Evolutionary conservation across 2,113 vertebrate species (phyloP).

Genomic region (Elephantulus edwardii): DNA sequence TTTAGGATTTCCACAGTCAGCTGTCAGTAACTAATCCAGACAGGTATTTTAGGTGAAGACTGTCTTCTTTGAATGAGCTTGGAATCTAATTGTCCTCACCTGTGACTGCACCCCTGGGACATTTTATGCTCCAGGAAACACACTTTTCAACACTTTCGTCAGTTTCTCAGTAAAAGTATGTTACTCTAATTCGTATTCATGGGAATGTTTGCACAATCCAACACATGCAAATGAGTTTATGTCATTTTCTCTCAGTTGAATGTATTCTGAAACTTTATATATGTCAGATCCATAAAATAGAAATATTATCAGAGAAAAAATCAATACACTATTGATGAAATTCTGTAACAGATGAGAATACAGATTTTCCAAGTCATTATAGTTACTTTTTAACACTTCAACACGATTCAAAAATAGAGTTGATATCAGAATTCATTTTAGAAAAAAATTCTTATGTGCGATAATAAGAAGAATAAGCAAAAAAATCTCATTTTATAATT

Average conservation of each 20-base stretch:
- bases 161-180: constrained; percentile 53
- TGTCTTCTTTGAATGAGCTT: constrained; percentile 58
- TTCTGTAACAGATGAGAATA: constrained; percentile 68
- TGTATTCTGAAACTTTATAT: constrained; percentile 74
- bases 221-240: constrained; percentile 61
- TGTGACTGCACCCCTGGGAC: background rate
- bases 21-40: constrained; percentile 53
- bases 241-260: constrained; percentile 52
- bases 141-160: constrained; percentile 1
- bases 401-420: constrained; percentile 63
- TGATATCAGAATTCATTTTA: constrained; percentile 36
- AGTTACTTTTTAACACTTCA: constrained; percentile 55
- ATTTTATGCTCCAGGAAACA: constrained; percentile 46
- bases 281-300: constrained; percentile 64
- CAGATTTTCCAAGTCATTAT: constrained; percentile 74
- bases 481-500: background rate
- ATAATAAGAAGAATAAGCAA: constrained; percentile 17
- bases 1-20: background rate
- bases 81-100: constrained; percentile 52
- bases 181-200: constrained; percentile 54
- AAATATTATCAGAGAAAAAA: constrained; percentile 81
- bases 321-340: constrained; percentile 82
- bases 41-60: constrained; percentile 46
- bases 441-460: background rate
- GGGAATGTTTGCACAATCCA: background rate